Conservation (phyloP, 2,888 invertebrate genomes). For the Drosophila peninsularis region DNA sequence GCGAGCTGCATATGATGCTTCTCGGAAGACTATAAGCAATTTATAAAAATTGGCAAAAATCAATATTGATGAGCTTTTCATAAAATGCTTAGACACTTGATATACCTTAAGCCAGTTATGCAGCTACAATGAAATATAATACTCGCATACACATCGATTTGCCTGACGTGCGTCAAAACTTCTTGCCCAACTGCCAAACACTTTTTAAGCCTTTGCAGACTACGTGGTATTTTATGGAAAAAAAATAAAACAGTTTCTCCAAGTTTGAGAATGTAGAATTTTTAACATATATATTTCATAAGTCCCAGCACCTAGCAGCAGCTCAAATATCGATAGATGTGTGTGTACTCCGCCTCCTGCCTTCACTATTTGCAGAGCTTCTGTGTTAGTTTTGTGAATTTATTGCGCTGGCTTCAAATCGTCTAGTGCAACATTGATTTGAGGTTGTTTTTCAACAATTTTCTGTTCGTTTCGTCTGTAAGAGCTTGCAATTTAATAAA, state of each 20-base stretch:
- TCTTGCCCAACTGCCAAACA: not conserved
- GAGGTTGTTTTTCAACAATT: conserved; percentile 2
- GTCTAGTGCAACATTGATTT: conserved; percentile 38
- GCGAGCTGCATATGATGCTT: too few relatives aligned
- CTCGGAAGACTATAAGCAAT: too few relatives aligned
- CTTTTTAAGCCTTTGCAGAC: not conserved
- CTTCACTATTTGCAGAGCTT: not conserved
- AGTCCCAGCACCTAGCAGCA: conserved; percentile 27
- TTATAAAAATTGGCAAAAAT: not conserved
- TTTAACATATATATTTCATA: conserved; percentile 23
- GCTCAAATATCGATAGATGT: conserved; percentile 13
- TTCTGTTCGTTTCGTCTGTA: not conserved
- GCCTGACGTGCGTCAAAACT: not conserved
- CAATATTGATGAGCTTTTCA: not conserved
- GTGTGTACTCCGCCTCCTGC: not conserved
- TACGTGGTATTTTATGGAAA: conserved; percentile 11
- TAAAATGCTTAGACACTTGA: not conserved
- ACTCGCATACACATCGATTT: not conserved
- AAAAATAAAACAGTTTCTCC: conserved; percentile 25
- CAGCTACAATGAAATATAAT: not conserved
- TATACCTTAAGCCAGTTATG: not conserved
- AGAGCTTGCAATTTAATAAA: conserved; percentile 23
- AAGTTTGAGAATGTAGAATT: conserved; percentile 34
- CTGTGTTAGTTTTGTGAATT: conserved; percentile 28
- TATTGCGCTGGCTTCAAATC: conserved; percentile 26